Evolutionary conservation across 1,140 invertebrate genomes (phyloP), one percentile per base, ranked within the genome.

Genomic region (Melipona quadrifasciata): DNA sequence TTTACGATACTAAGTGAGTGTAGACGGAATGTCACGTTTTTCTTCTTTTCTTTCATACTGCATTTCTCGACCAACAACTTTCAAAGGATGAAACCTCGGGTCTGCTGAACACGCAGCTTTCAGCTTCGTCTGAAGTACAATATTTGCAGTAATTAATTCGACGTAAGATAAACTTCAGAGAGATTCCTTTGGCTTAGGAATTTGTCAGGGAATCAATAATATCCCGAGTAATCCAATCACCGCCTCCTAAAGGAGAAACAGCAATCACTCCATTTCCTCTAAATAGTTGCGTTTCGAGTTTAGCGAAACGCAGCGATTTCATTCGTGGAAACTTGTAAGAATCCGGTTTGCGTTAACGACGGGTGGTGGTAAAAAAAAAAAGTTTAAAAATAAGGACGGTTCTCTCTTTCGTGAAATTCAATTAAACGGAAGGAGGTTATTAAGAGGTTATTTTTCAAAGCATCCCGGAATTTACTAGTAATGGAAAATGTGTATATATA

Each of bases 141-240:
- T 27, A 34, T 67, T 67, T 78, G 24, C 21, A 6, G 76, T 31
- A 51, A 78, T 78, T 67, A 78, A 78, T 78, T 78, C 34, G 27
- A 47, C 27, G 76, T 24, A n/a, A 78, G 47, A 64, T 78, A 78
- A 78, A 78, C 76, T 67, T 67, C 67, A 14, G n/a, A 27, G 47
- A 67, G n/a, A 53, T 64, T 78, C n/a, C 27, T 34, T 8, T 16
- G n/a, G 47, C 24, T 47, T 47, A 67, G 76, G 76, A 78, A 78
- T 78, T 78, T 78, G 47, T 53, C 47, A 78, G 27, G 27, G 21
- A 67, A 67, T 78, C 76, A 78, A 78, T 78, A 78, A 78, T 78
- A 78, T 64, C 47, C 27, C 12, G 27, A 53, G 76, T 27, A 78
- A 78, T 67, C 19, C 61, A 67, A 78, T 65, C 14, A 53, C 61